Percentiles rank a stretch among this genome's conserved stretches.
Conservation (phyloP, 2,888 invertebrate species). For the Cheilosia vulpina region DNA sequence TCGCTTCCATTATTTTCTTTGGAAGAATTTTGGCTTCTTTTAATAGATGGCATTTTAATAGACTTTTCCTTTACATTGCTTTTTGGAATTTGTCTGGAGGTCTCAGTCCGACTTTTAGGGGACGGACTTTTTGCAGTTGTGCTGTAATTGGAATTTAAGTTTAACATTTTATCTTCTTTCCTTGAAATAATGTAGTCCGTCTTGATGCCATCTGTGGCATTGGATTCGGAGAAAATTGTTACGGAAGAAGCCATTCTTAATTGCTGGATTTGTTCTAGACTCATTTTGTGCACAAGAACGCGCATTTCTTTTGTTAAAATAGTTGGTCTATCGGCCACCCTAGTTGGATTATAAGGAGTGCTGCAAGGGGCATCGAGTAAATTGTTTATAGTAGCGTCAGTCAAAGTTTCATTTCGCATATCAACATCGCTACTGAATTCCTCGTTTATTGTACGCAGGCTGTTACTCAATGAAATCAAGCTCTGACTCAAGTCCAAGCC, state of each 20-base stretch:
- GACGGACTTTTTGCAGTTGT: neutral
- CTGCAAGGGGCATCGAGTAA: constrained; percentile 65
- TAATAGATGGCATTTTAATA: neutral
- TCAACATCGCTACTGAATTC: constrained; percentile 35
- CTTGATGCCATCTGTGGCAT: neutral
- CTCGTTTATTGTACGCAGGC: constrained; percentile 52
- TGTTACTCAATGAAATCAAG: constrained; percentile 5
- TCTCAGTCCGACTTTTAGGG: neutral
- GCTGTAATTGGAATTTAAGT: neutral
- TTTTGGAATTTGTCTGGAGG: neutral
- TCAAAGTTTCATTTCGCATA: constrained; percentile 39
- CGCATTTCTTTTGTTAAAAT: constrained; percentile 24
- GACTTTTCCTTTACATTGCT: neutral
- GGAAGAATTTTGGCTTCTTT: neutral
- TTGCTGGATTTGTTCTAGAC: constrained; percentile 6
- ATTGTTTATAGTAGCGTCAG: constrained; percentile 57
- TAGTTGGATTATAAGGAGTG: constrained; percentile 50
- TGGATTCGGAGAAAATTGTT: neutral
- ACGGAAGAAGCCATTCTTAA: neutral
- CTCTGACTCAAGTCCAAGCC: neutral
- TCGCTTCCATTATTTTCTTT: constrained; percentile 51
- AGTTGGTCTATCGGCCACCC: neutral
- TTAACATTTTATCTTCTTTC: neutral
- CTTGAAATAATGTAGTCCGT: constrained; percentile 11
- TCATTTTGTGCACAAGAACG: constrained; percentile 50